Evolutionary conservation across 2,113 vertebrate genomes (phyloP).

Genomic region (Cromileptes altivelis): DNA sequence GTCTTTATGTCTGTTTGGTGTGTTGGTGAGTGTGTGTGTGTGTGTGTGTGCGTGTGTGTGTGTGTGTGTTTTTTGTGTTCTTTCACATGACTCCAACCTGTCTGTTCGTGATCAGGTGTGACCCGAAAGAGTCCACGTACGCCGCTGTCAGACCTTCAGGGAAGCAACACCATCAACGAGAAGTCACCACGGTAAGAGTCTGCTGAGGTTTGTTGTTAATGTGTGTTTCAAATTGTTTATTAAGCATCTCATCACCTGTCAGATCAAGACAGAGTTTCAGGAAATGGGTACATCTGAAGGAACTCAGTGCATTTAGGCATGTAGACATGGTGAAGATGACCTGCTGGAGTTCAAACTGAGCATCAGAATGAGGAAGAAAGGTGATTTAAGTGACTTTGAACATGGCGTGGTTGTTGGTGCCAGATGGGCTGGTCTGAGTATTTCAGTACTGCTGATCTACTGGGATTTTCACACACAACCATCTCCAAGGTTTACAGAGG

Average conservation of each 20-base stretch:
- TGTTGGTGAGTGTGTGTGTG: not conserved
- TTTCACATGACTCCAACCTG: conserved; percentile 35
- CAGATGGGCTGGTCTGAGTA: no score
- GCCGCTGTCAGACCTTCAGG: conserved; percentile 94
- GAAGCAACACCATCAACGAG: conserved; percentile 91
- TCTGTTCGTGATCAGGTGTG: conserved; percentile 87
- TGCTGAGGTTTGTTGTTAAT: not conserved
- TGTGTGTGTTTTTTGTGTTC: conserved; percentile 2
- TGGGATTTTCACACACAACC: no score
- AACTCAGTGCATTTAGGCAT: no score
- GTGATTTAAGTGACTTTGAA: no score
- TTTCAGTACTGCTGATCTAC: no score
- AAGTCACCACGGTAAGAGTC: conserved; percentile 89
- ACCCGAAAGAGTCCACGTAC: conserved; percentile 90
- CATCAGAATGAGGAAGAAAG: no score
- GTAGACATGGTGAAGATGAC: no score
- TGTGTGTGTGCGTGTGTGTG: conserved; percentile 19
- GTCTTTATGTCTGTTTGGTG: conserved; percentile 1
- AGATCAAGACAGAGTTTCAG: no score
- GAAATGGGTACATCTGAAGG: no score
- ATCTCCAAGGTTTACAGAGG: no score
- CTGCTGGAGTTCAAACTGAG: no score
- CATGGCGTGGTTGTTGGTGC: no score
- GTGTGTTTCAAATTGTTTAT: not conserved
- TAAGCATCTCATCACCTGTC: not conserved